These are phyloP conservation scores for Phasia obesa DNA, from an alignment of 2,888 invertebrate genomes.

Conservation along the genomic window DNA sequence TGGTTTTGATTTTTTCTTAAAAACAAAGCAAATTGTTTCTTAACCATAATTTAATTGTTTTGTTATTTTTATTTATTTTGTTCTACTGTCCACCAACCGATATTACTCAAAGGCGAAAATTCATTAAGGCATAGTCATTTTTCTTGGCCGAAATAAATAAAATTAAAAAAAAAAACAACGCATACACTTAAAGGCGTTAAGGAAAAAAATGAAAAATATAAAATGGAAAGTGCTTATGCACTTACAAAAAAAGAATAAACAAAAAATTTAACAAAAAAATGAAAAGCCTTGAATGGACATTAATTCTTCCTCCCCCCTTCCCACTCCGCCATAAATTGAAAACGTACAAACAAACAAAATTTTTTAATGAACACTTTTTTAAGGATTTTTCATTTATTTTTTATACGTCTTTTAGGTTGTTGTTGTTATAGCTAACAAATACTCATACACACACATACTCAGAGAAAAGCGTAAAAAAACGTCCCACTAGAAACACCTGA, in stretches of 20 bases:
- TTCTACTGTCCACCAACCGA: conserved; percentile 47
- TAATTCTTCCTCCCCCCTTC: conserved; percentile 56
- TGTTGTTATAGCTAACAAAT: conserved; percentile 3
- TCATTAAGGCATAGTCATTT: conserved; percentile 70
- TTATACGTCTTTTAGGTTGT: conserved; percentile 16
- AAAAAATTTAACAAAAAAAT: conserved; percentile 7
- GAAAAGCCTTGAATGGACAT: conserved; percentile 66
- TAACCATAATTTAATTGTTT: no score
- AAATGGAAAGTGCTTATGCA: conserved; percentile 57
- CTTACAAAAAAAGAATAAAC: conserved; percentile 44
- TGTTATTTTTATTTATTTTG: neutral
- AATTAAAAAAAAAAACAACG: conserved; percentile 21
- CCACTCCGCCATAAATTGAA: conserved; percentile 15
- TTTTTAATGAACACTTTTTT: conserved; percentile 69
- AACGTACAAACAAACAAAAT: conserved; percentile 57
- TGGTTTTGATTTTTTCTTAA: no score
- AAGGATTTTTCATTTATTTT: conserved; percentile 52
- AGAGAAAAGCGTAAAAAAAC: conserved; percentile 14
- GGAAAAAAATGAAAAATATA: conserved; percentile 64
- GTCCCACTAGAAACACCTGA: conserved; percentile 65
- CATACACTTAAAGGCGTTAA: conserved; percentile 67
- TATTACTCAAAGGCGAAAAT: conserved; percentile 67
- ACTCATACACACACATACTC: neutral
- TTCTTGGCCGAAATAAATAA: conserved; percentile 61
- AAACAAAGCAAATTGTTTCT: no score